Evolutionary conservation across 2,888 invertebrate genomes (phyloP).

Genomic region (Sturmia bella): DNA sequence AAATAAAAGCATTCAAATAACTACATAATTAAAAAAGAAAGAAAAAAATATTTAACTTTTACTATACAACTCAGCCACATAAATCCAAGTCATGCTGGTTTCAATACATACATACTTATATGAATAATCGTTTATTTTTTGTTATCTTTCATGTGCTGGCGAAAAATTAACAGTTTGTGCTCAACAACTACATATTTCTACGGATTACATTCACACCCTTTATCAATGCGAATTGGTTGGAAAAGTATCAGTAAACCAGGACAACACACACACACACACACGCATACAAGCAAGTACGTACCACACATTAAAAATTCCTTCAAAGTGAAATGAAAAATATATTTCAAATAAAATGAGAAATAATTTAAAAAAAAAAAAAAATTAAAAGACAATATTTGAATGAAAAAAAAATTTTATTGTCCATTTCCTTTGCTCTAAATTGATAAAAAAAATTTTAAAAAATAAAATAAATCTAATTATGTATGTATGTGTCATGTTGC

Average conservation of each 20-base stretch:
- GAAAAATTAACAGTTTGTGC: conserved; percentile 61
- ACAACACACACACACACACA: conserved; percentile 32
- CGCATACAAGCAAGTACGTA: conserved; percentile 50
- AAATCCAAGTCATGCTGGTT: conserved; percentile 56
- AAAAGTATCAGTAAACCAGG: conserved; percentile 55
- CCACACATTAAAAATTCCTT: not conserved
- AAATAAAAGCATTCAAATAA: not conserved
- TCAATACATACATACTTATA: conserved; percentile 35
- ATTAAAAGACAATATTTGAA: conserved; percentile 2
- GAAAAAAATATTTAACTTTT: not conserved
- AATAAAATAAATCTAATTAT: conserved; percentile 55
- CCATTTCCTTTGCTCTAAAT: conserved; percentile 63
- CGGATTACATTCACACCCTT: conserved; percentile 66
- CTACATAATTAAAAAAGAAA: not conserved
- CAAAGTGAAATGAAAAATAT: not conserved
- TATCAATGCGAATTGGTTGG: conserved; percentile 57
- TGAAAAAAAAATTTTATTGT: conserved; percentile 36
- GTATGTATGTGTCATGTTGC: conserved; percentile 68
- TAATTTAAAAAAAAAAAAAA: conserved; percentile 7
- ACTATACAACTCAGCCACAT: conserved; percentile 41
- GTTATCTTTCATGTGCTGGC: conserved; percentile 54
- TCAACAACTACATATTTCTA: conserved; percentile 24
- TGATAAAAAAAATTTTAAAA: conserved; percentile 56
- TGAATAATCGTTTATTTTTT: conserved; percentile 57
- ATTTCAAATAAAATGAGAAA: too few relatives aligned